Percentiles rank a stretch among this genome's conserved stretches.
Evolutionary conservation across 2,888 invertebrate species (phyloP).

Genomic region (Habrosyne pyritoides): DNA sequence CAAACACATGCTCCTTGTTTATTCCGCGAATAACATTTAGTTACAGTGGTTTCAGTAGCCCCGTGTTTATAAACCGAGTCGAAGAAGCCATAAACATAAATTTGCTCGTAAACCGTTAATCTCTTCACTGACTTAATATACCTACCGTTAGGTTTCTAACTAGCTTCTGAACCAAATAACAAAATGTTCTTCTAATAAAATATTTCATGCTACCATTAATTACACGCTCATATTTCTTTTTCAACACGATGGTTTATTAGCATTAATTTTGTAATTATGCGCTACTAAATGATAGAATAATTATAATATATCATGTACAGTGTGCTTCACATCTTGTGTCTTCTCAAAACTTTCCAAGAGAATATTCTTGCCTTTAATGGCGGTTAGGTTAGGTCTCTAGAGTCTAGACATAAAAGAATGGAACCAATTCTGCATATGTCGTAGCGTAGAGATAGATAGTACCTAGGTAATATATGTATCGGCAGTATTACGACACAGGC

Average conservation of each 20-base stretch:
- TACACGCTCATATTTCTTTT: background rate
- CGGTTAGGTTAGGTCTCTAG: too few relatives aligned
- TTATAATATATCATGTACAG: background rate
- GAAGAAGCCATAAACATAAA: conserved; percentile 60
- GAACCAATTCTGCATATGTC: background rate
- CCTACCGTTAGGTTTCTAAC: conserved; percentile 25
- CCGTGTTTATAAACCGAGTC: conserved; percentile 51
- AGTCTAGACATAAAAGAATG: too few relatives aligned
- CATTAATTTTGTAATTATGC: background rate
- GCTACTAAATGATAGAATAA: background rate
- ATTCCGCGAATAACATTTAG: conserved; percentile 32
- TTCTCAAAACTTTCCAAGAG: too few relatives aligned
- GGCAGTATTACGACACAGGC: conserved; percentile 3
- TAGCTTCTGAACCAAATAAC: conserved; percentile 20
- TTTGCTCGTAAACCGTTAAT: conserved; percentile 60
- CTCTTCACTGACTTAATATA: conserved; percentile 48
- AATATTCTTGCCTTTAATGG: too few relatives aligned
- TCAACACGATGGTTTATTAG: background rate
- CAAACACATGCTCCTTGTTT: conserved; percentile 14
- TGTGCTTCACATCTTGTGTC: too few relatives aligned
- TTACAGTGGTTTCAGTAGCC: conserved; percentile 36
- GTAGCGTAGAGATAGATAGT: background rate
- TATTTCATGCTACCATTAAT: background rate
- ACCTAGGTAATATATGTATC: background rate
- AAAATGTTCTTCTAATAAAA: conserved; percentile 19